Evolutionary conservation across 2,113 vertebrate genomes (phyloP).

Genomic region (Solea solea): DNA sequence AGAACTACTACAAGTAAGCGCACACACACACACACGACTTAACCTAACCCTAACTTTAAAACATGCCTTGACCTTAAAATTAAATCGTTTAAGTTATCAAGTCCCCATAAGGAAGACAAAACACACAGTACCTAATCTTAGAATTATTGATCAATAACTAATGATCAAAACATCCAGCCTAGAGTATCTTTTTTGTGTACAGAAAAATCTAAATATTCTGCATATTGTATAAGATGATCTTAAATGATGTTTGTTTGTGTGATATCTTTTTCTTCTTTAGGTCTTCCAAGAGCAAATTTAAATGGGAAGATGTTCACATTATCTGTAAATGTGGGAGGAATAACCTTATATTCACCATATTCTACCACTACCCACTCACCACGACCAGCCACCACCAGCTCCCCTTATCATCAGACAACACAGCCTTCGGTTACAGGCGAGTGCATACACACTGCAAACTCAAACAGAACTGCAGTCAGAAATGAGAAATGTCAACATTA

Average conservation of each 20-base stretch:
- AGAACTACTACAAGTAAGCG: neutral
- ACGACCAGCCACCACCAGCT: accelerated
- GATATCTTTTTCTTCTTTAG: conserved; percentile 12
- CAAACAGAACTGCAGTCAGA: neutral
- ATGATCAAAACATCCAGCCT: no score
- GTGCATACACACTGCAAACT: neutral
- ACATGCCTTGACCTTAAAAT: no score
- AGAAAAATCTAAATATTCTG: no score
- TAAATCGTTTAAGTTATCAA: no score
- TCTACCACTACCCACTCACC: neutral
- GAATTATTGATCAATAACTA: no score
- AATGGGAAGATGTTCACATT: conserved; percentile 64
- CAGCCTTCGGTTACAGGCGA: conserved; percentile 28
- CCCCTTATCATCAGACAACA: conserved; percentile 14
- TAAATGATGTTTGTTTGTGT: neutral
- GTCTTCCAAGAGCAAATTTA: neutral
- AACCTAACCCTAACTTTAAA: no score
- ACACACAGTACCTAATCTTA: no score
- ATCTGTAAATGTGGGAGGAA: neutral
- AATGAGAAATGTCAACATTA: neutral
- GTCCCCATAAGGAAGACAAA: no score
- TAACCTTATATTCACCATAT: conserved; percentile 26
- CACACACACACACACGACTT: neutral
- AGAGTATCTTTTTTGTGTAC: no score
- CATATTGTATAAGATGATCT: no score